Evolutionary conservation across 2,113 vertebrate genomes (phyloP).

Genomic region (Chloebia gouldiae): DNA sequence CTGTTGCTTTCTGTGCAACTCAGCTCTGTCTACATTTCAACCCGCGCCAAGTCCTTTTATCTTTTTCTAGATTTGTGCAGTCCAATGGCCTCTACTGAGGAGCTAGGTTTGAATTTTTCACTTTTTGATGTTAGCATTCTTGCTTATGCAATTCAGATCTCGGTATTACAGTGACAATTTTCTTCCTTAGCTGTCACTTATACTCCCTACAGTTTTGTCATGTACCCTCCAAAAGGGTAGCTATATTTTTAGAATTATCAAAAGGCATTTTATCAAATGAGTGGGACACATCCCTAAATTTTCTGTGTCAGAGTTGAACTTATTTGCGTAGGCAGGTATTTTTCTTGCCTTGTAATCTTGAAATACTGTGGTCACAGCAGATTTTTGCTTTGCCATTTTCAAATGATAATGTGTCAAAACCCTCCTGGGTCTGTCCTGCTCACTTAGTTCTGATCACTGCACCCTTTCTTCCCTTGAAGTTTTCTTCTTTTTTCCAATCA

Average conservation of each 20-base stretch:
- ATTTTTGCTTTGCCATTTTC: slow-evolving; percentile 42
- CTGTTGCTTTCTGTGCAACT: neutral
- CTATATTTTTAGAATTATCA: neutral
- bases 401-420: slow-evolving; percentile 54
- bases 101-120: neutral
- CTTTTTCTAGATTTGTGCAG: neutral
- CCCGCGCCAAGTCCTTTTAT: neutral
- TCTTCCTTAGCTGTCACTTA: neutral
- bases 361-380: neutral
- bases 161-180: neutral
- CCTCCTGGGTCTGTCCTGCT: slow-evolving; percentile 56
- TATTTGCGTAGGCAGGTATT: slow-evolving; percentile 29
- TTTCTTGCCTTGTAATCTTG: slow-evolving; percentile 11
- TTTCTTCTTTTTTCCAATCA: neutral
- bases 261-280: neutral
- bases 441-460: slow-evolving; percentile 25
- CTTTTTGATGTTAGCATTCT: neutral
- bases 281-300: neutral
- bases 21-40: neutral
- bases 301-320: neutral
- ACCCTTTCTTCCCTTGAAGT: slow-evolving; percentile 26
- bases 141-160: neutral
- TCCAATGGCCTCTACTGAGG: neutral
- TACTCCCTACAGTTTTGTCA: neutral
- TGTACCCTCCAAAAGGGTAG: neutral